phyloP scores from a whole-genome alignment of 1,140 invertebrate species.

The Drosophila navojoa region DNA sequence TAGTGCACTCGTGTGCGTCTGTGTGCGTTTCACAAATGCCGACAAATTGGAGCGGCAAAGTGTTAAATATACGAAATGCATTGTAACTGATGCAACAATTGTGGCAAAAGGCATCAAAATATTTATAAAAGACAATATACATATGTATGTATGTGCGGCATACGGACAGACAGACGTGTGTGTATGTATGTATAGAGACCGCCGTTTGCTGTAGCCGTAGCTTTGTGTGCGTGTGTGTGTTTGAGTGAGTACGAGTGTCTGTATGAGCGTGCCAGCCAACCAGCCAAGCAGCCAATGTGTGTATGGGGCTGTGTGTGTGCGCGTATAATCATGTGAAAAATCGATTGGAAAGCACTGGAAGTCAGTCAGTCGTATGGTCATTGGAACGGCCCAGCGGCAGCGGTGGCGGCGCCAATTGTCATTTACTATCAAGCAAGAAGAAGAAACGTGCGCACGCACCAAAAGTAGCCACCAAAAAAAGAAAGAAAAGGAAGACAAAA shows the following conservation, averaged over 20 bases:
- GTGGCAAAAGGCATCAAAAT: conserved; percentile 25
- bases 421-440: conserved; percentile 73
- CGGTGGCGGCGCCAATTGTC: conserved; percentile 72
- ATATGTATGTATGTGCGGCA: conserved; percentile 17
- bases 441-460: conserved; percentile 58
- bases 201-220: conserved; percentile 1
- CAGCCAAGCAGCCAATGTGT: conserved; percentile 5
- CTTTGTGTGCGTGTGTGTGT: neutral
- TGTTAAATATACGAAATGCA: neutral
- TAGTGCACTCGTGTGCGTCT: conserved; percentile 10
- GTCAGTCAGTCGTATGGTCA: conserved; percentile 41
- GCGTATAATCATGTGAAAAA: conserved; percentile 83
- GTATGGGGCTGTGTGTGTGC: conserved; percentile 38
- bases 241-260: neutral
- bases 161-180: conserved; percentile 3
- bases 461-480: conserved; percentile 31
- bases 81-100: conserved; percentile 30
- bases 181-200: conserved; percentile 11
- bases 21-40: conserved; percentile 16
- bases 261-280: conserved; percentile 4
- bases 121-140: conserved; percentile 24
- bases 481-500: conserved; percentile 7
- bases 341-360: conserved; percentile 81
- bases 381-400: conserved; percentile 45
- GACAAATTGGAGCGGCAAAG: conserved; percentile 28